Evolutionary conservation across 2,888 invertebrate species (phyloP), one percentile per base, ranked within the genome.

Genomic region (Punctoribates punctum): DNA sequence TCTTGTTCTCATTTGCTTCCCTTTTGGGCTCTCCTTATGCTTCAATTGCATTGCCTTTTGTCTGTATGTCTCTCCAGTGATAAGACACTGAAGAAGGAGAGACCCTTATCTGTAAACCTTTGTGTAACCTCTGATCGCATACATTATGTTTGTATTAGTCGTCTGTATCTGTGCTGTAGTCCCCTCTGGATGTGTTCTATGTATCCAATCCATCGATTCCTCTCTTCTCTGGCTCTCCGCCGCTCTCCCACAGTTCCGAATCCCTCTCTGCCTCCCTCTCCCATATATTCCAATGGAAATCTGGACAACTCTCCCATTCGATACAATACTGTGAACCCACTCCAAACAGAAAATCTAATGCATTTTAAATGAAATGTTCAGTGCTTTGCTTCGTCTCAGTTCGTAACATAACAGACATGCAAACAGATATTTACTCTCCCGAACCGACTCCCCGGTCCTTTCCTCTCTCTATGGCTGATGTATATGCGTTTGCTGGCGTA

Each of bases 341-440:
- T 72, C 72, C 48, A 27, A 60, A 27, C 15, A 72, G 25, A 48
- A 70, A 72, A 25, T 72, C 48, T 25, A 72, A 72, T 72, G 72
- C 72, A 72, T 72, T 72, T 72, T 42, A 72, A 72, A 72, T 72
- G 72, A 72, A 72, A 72, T 72, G 72, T 72, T 48, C 27, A 72
- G 72, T 72, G 72, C 72, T 72, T 46, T 72, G 72, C 72, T 70
- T 38, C 46, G 72, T 72, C 72, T 72, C 72, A 48, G 72, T 46
- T 23, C 20, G 23, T 54, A 27, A 60, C 15, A 27, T 25, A 34
- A 62, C n/a, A n/a, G n/a, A n/a, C n/a, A 67, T 67, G 38, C 38
- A 67, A 67, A 67, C 65, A 62, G n/a, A 38, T 17, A 54, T 23
- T 29, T 6, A 38, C 27, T 29, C 65, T 67, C 65, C 23, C 34